Base-by-base conservation (phyloP, 1,140 invertebrate genomes). In the Drosophila orosa region DNA sequence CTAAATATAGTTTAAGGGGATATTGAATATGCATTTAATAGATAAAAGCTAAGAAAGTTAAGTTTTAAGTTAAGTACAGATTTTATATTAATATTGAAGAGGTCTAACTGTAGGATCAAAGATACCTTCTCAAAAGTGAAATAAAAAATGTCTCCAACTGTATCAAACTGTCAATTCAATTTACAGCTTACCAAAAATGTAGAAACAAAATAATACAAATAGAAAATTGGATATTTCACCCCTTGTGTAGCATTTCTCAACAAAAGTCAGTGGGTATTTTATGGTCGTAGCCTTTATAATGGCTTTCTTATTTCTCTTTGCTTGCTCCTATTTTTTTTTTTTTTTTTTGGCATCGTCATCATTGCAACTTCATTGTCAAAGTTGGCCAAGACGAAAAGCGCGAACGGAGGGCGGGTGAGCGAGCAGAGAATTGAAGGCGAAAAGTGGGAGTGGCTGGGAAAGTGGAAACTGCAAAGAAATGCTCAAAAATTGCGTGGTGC, bases 351-450 rank as follows among this genome's bases (percentile, higher is more conserved):
- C 65, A 40, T 68, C 83, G 55, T 87, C 82, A 84, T 65, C 76
- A 63, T 79, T 86, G 83, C 83, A 87, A 76, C 84, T 89, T 61
- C 75, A 87, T 86, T 86, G 83, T 86, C 79, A 86, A 86, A 87
- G 79, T 86, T 87, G 74, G 55, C 55, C 29, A 55, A 37, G 45
- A 39, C 27, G 29, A 75, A 80, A 63, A 52, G 37, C 65, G 72
- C 56, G 25, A 52, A 56, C 12, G 13, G 63, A 35, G 31, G 29
- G 12, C 29, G 22, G n/a, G n/a, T 9, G 24, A 15, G 48, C 19
- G 22, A 17, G 35, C 31, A 19, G 13, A 52, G n/a, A 50, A 50
- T 17, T 50, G 12, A 50, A 52, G 19, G 31, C 50, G 2, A 8
- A 31, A 50, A 22, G 47, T 50, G 2, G 3, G 48, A 22, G 31